Evolutionary conservation across 35 echinoderm and acorn worm genomes (phyloP), one percentile per base, ranked within the genome.

Genomic region (Apostichopus japonicus): DNA sequence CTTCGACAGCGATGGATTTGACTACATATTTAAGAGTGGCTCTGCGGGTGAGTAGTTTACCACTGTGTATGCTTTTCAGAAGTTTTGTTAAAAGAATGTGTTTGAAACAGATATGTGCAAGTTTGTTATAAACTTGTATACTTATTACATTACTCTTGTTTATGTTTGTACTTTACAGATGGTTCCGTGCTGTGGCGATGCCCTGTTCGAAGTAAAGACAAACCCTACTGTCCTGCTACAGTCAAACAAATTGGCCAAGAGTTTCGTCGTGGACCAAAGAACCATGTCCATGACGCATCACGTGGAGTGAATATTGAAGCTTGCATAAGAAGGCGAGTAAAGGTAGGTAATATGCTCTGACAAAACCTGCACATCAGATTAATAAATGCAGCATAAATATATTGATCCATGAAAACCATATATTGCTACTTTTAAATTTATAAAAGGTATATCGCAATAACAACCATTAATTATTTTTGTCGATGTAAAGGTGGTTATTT

Each of bases 211-310:
- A 58, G 59, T 65, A 87, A 58, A 11, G 53, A 87, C 25, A 25
- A 22, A 21, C 14, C 10, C 9, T 58, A 87, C 54, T 87, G 84
- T 25, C 84, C 84, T 16, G 84, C 53, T 8, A 87, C 84, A 21
- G 84, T 87, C 5, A 57, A 25, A 25, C 57, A 65, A 65, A 14
- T n/a, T 23, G 54, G 84, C 5, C 5, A 65, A 6, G 55, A 21
- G 15, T 87, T 87, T 65, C 14, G 1, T 21, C 55, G 84, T 21
- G 17, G n/a, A 5, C 0, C 10, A 16, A 52, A 87, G 15, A 9
- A 87, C 5, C 84, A 87, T 63, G 84, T 87, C 5, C 84, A 87
- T 55, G 54, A 87, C 19, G 84, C 84, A 27, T 55, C 55, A 44
- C 24, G 25, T 55, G 52, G 0, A 25, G 84, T 19, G 8, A 55